These are phyloP conservation scores for Galeopsomyia nigrocyanea DNA, from an alignment of 2,888 invertebrate genomes.

Conservation along the genomic window DNA sequence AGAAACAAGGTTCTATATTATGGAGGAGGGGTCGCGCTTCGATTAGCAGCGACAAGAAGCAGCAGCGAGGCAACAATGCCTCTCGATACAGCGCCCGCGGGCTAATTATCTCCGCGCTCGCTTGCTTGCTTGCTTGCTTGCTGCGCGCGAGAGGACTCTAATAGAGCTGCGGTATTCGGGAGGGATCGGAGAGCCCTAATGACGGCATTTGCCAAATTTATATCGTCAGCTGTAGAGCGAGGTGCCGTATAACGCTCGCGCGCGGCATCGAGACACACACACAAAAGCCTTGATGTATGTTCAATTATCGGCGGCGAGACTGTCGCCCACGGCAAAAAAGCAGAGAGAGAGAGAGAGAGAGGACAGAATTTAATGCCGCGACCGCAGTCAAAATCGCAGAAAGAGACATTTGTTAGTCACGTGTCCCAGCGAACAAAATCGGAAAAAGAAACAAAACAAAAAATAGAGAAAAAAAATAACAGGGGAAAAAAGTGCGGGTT, in stretches of 20 bases:
- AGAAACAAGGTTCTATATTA: too few relatives aligned
- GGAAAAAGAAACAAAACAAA: background rate
- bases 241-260: conserved; percentile 1
- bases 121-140: too few relatives aligned
- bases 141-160: conserved; percentile 60
- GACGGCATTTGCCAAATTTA: conserved; percentile 67
- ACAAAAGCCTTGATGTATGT: conserved; percentile 57
- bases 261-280: conserved; percentile 6
- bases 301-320: conserved; percentile 59
- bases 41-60: conserved; percentile 18
- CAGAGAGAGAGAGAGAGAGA: conserved; percentile 26
- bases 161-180: conserved; percentile 65
- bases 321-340: conserved; percentile 12
- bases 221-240: conserved; percentile 52
- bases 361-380: too few relatives aligned
- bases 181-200: conserved; percentile 62
- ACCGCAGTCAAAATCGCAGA: too few relatives aligned
- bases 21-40: conserved; percentile 24
- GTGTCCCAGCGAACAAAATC: conserved; percentile 16
- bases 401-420: conserved; percentile 59
- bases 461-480: background rate
- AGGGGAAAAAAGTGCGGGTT: too few relatives aligned
- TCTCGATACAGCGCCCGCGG: conserved; percentile 45
- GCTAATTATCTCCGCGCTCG: conserved; percentile 67
- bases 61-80: conserved; percentile 32